These are phyloP conservation scores for Pomacea canaliculata DNA, from an alignment of 2,888 invertebrate genomes.

Conservation along the genomic window DNA sequence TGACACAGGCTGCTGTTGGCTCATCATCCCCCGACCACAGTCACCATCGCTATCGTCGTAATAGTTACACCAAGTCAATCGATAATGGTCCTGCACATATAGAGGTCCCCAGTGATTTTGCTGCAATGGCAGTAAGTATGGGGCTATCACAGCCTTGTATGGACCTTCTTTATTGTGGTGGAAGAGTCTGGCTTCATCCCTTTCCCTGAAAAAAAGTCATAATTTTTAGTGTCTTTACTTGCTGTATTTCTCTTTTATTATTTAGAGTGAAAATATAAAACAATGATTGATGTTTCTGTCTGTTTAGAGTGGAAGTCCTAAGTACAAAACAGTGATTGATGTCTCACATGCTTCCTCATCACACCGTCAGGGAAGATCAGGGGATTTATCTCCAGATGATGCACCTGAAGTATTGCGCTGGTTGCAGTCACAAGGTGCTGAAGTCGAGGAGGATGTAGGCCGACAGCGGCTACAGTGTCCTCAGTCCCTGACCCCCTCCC, in stretches of 20 bases:
- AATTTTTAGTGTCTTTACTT: too few species aligned
- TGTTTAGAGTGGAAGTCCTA: constrained; percentile 2
- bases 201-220: too few species aligned
- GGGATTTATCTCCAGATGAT: constrained; percentile 13
- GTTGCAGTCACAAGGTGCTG: constrained; percentile 19
- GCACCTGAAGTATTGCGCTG: constrained; percentile 21
- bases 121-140: not conserved
- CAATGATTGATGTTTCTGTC: not conserved
- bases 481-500: constrained; percentile 37
- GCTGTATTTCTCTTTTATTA: not conserved
- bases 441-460: not conserved
- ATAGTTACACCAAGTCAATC: constrained; percentile 42
- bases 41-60: constrained; percentile 34
- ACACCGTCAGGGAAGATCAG: not conserved
- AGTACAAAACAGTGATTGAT: constrained; percentile 11
- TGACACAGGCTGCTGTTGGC: not conserved
- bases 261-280: too few species aligned
- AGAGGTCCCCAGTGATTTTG: not conserved
- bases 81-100: constrained; percentile 24
- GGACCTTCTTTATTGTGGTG: not conserved
- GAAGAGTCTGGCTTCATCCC: too few species aligned
- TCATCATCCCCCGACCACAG: constrained; percentile 5
- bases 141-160: not conserved
- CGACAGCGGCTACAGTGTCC: not conserved
- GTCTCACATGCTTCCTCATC: constrained; percentile 4